phyloP scores from a whole-genome alignment of 2,888 invertebrate species.

The Dendrolimus houi region DNA sequence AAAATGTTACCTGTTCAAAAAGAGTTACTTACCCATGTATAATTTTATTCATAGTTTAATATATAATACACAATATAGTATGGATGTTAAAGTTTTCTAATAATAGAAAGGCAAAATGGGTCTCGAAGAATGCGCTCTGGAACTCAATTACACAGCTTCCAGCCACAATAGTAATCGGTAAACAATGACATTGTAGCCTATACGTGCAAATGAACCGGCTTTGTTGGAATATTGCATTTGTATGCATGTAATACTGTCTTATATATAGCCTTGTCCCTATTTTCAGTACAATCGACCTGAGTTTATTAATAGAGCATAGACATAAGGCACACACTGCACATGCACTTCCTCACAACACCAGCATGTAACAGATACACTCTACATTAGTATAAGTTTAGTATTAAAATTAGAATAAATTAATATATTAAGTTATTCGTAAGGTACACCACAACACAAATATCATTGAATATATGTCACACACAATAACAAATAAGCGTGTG shows the following conservation, averaged over 20 bases:
- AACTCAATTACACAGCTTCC: background rate
- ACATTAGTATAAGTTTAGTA: too few relatives aligned
- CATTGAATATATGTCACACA: too few relatives aligned
- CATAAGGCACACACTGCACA: too few relatives aligned
- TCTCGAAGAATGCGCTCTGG: background rate
- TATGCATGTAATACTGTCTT: background rate
- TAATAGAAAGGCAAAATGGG: background rate
- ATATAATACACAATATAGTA: background rate
- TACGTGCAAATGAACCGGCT: background rate
- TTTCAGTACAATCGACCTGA: background rate
- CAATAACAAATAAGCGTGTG: too few relatives aligned
- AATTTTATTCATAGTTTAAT: too few relatives aligned
- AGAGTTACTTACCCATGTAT: too few relatives aligned
- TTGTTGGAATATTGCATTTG: background rate
- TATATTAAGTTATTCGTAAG: too few relatives aligned
- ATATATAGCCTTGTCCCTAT: background rate
- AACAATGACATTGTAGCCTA: background rate
- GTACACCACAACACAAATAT: too few relatives aligned
- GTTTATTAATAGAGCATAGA: background rate
- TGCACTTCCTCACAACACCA: too few relatives aligned
- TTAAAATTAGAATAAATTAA: too few relatives aligned
- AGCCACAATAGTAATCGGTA: background rate
- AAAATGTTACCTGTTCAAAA: too few relatives aligned
- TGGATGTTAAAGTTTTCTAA: background rate
- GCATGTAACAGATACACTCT: too few relatives aligned